A percentile compares a stretch with the other conserved stretches of the same genome.
Evolutionary conservation across 2,888 invertebrate genomes (phyloP).

Genomic region (Trichopoda pennipes): DNA sequence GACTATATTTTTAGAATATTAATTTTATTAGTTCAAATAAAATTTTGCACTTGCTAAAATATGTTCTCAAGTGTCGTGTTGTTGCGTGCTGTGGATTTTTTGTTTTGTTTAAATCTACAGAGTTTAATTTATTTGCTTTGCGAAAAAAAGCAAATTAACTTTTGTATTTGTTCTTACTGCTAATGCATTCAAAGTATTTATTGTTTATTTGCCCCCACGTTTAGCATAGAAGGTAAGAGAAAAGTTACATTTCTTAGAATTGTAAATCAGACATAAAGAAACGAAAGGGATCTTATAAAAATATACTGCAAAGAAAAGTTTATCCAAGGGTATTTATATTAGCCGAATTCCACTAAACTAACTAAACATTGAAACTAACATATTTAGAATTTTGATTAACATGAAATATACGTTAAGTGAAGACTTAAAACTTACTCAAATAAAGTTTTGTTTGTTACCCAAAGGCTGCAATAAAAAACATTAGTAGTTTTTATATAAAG

Average conservation of each 20-base stretch:
- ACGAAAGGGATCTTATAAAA: too few relatives aligned
- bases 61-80: conserved; percentile 3
- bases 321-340: too few relatives aligned
- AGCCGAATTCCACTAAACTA: too few relatives aligned
- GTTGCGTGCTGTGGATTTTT: not conserved
- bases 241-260: not conserved
- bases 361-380: too few relatives aligned
- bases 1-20: conserved; percentile 34
- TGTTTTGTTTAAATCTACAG: conserved; percentile 24
- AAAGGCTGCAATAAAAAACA: too few relatives aligned
- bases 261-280: too few relatives aligned
- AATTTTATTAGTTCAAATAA: conserved; percentile 49
- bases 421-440: too few relatives aligned
- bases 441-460: too few relatives aligned
- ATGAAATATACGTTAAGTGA: too few relatives aligned
- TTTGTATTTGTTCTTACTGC: conserved; percentile 16
- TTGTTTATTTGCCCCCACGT: conserved; percentile 21
- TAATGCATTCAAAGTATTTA: conserved; percentile 26
- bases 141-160: conserved; percentile 20
- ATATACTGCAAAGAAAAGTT: too few relatives aligned
- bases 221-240: not conserved
- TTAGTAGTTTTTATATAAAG: too few relatives aligned
- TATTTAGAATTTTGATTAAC: too few relatives aligned
- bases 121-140: conserved; percentile 49
- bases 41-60: conserved; percentile 40